phyloP scores from a whole-genome alignment of 1,140 invertebrate species.

The Drosophila arizonae region DNA sequence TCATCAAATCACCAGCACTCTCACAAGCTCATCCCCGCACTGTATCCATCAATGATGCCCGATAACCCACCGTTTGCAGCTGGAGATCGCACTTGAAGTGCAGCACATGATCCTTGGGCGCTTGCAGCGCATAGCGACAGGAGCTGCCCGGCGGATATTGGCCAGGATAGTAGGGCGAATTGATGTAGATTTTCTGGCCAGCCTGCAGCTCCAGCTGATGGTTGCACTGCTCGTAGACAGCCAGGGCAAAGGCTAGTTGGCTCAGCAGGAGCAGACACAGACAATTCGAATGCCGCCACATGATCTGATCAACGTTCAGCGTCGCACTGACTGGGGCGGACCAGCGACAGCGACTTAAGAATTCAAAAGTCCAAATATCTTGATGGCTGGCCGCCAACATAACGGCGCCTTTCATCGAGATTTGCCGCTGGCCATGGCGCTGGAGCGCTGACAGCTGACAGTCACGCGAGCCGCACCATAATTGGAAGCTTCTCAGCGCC shows the following conservation, averaged over 20 bases:
- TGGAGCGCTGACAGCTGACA: slow-evolving; percentile 29
- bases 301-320: slow-evolving; percentile 49
- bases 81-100: slow-evolving; percentile 71
- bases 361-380: slow-evolving; percentile 27
- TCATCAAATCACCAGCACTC: neutral
- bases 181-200: slow-evolving; percentile 72
- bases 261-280: slow-evolving; percentile 4
- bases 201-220: slow-evolving; percentile 65
- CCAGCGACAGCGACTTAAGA: slow-evolving; percentile 60
- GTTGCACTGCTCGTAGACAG: slow-evolving; percentile 72
- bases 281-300: slow-evolving; percentile 37
- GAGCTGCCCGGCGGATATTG: slow-evolving; percentile 72
- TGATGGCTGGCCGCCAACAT: slow-evolving; percentile 17
- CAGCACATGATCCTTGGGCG: slow-evolving; percentile 70
- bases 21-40: neutral
- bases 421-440: slow-evolving; percentile 16
- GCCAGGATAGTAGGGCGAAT: slow-evolving; percentile 77
- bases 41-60: too few species aligned
- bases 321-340: slow-evolving; percentile 44
- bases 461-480: slow-evolving; percentile 60
- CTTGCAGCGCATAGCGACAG: slow-evolving; percentile 70
- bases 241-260: neutral
- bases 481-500: slow-evolving; percentile 40
- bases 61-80: slow-evolving; percentile 63
- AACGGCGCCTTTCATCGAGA: slow-evolving; percentile 39